These are phyloP conservation scores for Tinea trinotella DNA, from an alignment of 2,888 invertebrate genomes.

Conservation along the genomic window DNA sequence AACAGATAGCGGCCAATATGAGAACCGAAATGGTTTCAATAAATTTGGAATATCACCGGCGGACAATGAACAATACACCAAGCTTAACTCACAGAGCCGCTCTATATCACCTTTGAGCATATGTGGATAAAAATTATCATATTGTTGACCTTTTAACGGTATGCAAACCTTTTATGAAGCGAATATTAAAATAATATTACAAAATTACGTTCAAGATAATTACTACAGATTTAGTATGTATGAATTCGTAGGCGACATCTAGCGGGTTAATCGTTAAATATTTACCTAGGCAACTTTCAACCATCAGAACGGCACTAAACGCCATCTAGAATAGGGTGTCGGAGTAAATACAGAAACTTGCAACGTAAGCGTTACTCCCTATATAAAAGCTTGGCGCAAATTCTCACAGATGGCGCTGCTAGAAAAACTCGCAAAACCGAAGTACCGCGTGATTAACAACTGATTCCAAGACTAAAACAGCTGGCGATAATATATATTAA, in stretches of 20 bases:
- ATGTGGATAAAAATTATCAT: neutral
- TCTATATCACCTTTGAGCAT: neutral
- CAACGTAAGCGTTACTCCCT: neutral
- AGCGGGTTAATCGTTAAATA: neutral
- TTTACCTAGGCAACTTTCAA: neutral
- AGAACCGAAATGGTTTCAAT: constrained; percentile 42
- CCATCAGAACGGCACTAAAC: neutral
- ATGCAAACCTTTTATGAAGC: no score
- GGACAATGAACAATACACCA: constrained; percentile 9
- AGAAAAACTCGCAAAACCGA: no score
- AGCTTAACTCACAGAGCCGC: neutral
- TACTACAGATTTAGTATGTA: no score
- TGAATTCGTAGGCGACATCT: neutral
- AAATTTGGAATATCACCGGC: constrained; percentile 38
- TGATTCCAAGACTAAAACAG: no score
- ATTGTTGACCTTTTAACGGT: neutral
- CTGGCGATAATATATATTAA: no score
- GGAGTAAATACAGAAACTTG: neutral
- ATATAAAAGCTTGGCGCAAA: neutral
- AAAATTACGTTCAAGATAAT: no score
- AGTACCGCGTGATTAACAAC: no score
- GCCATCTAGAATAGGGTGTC: neutral
- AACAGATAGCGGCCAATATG: constrained; percentile 51
- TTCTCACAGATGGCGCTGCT: neutral
- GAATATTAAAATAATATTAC: no score